Base-by-base conservation (phyloP, 2,113 vertebrate genomes). In the Alethe castanea region DNA sequence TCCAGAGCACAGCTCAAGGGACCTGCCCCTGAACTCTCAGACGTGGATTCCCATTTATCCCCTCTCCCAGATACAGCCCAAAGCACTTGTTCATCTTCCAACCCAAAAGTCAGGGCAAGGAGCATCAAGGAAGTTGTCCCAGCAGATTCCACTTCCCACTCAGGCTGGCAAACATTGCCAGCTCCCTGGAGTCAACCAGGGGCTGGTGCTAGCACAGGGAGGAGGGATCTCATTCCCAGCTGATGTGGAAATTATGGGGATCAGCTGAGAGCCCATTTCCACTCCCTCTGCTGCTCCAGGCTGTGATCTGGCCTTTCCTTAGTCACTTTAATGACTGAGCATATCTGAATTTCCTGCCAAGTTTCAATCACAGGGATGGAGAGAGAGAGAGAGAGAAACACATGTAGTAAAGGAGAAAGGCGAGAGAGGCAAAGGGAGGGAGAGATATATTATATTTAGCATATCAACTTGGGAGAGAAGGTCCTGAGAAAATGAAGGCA, bases 331-430 rank as follows among this genome's bases (percentile, higher is more conserved):
- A 91, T 59, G 48, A 62, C 73, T 77, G 54, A 90, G 47, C 19
- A 19, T 48, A 54, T 81, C 54, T 83, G 50, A 59, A 88, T 90
- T 82, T 65, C 24, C 85, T 95, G 95, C 87, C 88, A 92, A 93
- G 54, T 90, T 97, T 95, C 82, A 91, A 45, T 90, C 90, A 91
- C 33, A 86, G 74, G 47, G 29, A 93, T 77, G 59, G 73, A 78
- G 72, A 28, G n/a, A 67, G 28, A 77, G 35, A 35, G 28, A 77
- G 53, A 86, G 19, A 94, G 17, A 94, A 88, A 94, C 23, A 60
- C n/a, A 61, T 45, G 31, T n/a, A 85, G 50, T 57, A 57, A 67
- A 88, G 47, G 64, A 54, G 72, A 95, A 97, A 81, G 78, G 73
- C 45, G 9, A 92, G 26, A 0, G 0, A 94, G 52, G 53, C 69